Percentiles rank a stretch among this genome's conserved stretches.
These are phyloP conservation scores for Sylvilagus floridanus DNA, from an alignment of 2,797 vertebrate species.

Conservation along the genomic window DNA sequence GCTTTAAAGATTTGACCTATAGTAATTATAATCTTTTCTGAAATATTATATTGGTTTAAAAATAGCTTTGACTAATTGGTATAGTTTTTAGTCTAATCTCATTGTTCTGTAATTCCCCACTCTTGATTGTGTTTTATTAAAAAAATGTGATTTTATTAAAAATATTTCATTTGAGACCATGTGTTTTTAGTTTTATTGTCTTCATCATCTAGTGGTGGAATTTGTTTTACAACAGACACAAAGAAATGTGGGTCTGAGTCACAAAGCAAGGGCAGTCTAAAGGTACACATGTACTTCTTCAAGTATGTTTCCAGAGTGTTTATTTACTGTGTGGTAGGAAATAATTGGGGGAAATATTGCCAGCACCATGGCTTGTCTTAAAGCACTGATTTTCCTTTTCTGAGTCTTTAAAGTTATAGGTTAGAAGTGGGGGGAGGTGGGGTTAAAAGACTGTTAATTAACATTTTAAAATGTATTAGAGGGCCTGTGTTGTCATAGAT, in stretches of 20 bases:
- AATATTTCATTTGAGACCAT: conserved; percentile 35
- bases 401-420: conserved; percentile 5
- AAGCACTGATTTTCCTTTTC: background rate
- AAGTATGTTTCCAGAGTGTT: background rate
- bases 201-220: background rate
- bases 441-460: background rate
- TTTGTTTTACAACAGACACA: conserved; percentile 42
- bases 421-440: background rate
- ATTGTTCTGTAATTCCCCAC: background rate
- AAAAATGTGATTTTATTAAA: conserved; percentile 38
- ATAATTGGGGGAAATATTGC: background rate
- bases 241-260: conserved; percentile 12
- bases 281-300: background rate
- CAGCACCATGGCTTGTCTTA: background rate
- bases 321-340: conserved; percentile 2
- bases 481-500: background rate
- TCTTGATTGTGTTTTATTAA: conserved; percentile 19
- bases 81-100: conserved; percentile 27
- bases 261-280: background rate
- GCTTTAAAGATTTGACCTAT: background rate
- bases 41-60: conserved; percentile 17
- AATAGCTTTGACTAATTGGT: background rate
- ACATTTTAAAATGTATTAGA: background rate
- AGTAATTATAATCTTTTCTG: background rate
- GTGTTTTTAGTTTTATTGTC: conserved; percentile 44